A percentile compares a stretch with the other conserved stretches of the same genome.
phyloP scores from a whole-genome alignment of 2,888 invertebrate genomes.

The Rhimphoctona megacephalus region DNA sequence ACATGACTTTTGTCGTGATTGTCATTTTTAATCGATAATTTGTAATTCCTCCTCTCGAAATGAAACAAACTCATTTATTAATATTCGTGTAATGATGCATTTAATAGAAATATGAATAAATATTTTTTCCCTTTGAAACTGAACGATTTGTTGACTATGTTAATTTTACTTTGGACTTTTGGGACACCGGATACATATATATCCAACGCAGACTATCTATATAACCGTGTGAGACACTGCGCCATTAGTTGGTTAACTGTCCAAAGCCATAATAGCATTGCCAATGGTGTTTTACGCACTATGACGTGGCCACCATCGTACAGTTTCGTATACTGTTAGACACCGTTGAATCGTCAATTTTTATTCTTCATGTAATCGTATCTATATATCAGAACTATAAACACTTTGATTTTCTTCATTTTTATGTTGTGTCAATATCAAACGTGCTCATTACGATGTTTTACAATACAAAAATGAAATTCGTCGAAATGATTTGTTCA shows the following conservation, averaged over 20 bases:
- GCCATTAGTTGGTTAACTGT: constrained; percentile 69
- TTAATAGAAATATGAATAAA: background rate
- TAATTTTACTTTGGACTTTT: background rate
- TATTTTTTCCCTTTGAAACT: no score
- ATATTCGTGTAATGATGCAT: background rate
- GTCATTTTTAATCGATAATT: background rate
- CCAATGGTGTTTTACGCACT: constrained; percentile 60
- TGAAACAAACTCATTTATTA: background rate
- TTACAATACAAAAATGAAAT: background rate
- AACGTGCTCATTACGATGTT: background rate
- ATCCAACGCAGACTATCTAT: constrained; percentile 17
- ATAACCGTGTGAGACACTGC: constrained; percentile 12
- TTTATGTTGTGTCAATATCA: background rate
- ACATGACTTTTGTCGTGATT: no score
- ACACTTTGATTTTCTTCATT: constrained; percentile 1
- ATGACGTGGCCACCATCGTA: constrained; percentile 49
- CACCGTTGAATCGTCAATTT: constrained; percentile 41
- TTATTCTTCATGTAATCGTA: constrained; percentile 28
- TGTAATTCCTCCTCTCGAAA: background rate
- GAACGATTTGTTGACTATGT: background rate
- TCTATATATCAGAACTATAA: constrained; percentile 10
- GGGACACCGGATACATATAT: background rate
- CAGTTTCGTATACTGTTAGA: constrained; percentile 68
- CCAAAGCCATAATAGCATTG: constrained; percentile 71
- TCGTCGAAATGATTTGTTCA: background rate